Evolutionary conservation across 23 tunicate species (phyloP).

Genomic region (Corella eumyota): DNA sequence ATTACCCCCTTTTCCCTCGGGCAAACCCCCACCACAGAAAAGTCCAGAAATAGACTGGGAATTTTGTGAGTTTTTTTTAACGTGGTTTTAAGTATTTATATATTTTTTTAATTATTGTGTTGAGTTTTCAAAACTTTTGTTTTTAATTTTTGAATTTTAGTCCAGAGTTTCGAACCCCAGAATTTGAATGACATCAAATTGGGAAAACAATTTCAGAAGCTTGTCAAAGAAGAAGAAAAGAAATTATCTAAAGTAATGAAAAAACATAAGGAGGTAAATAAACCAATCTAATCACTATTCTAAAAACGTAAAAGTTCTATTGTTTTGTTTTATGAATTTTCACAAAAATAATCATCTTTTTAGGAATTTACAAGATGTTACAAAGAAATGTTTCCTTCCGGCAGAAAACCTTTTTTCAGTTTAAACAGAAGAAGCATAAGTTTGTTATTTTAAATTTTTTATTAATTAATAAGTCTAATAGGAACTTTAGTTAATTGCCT

Average conservation of each 20-base stretch:
- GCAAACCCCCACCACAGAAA: too few relatives aligned
- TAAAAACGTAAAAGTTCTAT: neutral
- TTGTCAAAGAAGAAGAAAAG: slow-evolving; percentile 37
- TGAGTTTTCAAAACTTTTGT: too few relatives aligned
- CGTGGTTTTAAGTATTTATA: too few relatives aligned
- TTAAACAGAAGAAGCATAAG: neutral
- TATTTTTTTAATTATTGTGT: too few relatives aligned
- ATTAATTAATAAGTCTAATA: too few relatives aligned
- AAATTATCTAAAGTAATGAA: slow-evolving; percentile 20
- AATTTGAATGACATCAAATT: slow-evolving; percentile 40
- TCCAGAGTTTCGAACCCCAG: slow-evolving; percentile 51
- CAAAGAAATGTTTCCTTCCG: slow-evolving; percentile 1
- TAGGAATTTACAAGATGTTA: slow-evolving; percentile 2
- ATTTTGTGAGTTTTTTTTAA: too few relatives aligned
- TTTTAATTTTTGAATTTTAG: slow-evolving; percentile 3
- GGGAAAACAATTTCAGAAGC: slow-evolving; percentile 23
- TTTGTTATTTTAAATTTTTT: neutral
- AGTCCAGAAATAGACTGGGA: too few relatives aligned
- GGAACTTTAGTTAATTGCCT: too few relatives aligned
- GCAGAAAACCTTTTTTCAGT: neutral
- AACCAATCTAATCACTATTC: neutral
- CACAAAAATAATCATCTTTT: neutral
- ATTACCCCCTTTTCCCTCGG: too few relatives aligned
- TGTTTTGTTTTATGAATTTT: neutral
- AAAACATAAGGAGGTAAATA: slow-evolving; percentile 43